Evolutionary conservation across 2,888 invertebrate genomes (phyloP).

Genomic region (Melanargia galathea): DNA sequence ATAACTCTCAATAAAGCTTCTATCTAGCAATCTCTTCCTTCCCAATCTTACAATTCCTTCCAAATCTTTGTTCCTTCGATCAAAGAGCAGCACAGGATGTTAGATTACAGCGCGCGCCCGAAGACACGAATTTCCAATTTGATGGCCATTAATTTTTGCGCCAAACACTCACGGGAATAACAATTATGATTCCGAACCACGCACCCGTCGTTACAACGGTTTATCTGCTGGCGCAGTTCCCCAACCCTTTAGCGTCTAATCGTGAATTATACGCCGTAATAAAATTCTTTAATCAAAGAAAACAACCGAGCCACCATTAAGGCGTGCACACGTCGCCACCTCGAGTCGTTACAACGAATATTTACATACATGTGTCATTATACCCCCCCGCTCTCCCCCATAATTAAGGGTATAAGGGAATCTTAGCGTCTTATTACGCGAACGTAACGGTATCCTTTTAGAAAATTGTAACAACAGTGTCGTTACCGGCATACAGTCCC

Average conservation of each 20-base stretch:
- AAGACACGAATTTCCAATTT: slow-evolving; percentile 35
- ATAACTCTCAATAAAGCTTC: not conserved
- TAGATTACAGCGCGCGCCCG: slow-evolving; percentile 15
- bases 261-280: slow-evolving; percentile 81
- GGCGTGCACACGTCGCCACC: slow-evolving; percentile 78
- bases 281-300: slow-evolving; percentile 83
- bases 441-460: slow-evolving; percentile 80
- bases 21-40: not conserved
- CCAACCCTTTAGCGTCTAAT: slow-evolving; percentile 79
- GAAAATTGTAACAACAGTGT: slow-evolving; percentile 79
- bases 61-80: slow-evolving; percentile 15
- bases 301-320: slow-evolving; percentile 79
- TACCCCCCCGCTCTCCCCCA: slow-evolving; percentile 60
- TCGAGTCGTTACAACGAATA: slow-evolving; percentile 76
- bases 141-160: slow-evolving; percentile 45
- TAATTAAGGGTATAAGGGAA: slow-evolving; percentile 82
- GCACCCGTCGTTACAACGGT: slow-evolving; percentile 76
- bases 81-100: slow-evolving; percentile 30
- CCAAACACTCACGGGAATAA: slow-evolving; percentile 53
- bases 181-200: slow-evolving; percentile 80
- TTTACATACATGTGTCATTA: slow-evolving; percentile 83
- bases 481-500: slow-evolving; percentile 57
- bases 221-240: slow-evolving; percentile 72
- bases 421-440: slow-evolving; percentile 82
- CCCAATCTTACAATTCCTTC: not conserved